Percentiles rank a stretch among this genome's conserved stretches.
phyloP scores from a whole-genome alignment of 1,140 invertebrate genomes.

The Portunus trituberculatus region DNA sequence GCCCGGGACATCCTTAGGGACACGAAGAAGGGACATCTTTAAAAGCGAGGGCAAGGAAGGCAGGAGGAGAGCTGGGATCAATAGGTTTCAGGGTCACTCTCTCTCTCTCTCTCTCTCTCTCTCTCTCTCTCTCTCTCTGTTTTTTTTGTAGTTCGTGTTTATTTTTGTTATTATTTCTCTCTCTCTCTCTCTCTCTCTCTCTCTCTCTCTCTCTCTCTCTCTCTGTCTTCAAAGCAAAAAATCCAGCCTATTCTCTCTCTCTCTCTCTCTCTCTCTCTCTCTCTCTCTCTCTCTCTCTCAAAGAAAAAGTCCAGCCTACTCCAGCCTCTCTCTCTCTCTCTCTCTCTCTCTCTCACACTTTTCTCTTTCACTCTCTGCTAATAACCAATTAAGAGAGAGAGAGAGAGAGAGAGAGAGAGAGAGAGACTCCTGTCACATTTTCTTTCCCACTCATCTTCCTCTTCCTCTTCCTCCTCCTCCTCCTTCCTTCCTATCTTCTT shows the following conservation, averaged over 20 bases:
- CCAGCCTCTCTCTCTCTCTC: not conserved
- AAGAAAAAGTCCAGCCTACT: no score
- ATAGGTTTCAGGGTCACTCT: slow-evolving; percentile 2
- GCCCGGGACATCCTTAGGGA: no score
- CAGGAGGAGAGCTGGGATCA: not conserved
- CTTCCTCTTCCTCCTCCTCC: not conserved
- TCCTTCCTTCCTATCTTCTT: slow-evolving; percentile 9
- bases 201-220: no score
- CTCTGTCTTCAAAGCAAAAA: no score
- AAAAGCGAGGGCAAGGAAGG: not conserved
- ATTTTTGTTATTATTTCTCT: no score
- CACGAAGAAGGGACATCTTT: not conserved
- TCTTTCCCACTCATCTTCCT: not conserved
- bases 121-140: not conserved
- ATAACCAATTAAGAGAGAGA: slow-evolving; percentile 29
- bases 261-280: no score
- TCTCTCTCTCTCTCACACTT: not conserved
- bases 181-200: no score
- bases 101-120: not conserved
- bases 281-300: no score
- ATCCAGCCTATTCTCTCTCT: no score
- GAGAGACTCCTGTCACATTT: not conserved
- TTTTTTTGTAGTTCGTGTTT: no score
- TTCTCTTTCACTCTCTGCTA: not conserved
- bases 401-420: slow-evolving; percentile 51